phyloP scores from a whole-genome alignment of 2,888 invertebrate genomes.

The Philopedon plagiatum region DNA sequence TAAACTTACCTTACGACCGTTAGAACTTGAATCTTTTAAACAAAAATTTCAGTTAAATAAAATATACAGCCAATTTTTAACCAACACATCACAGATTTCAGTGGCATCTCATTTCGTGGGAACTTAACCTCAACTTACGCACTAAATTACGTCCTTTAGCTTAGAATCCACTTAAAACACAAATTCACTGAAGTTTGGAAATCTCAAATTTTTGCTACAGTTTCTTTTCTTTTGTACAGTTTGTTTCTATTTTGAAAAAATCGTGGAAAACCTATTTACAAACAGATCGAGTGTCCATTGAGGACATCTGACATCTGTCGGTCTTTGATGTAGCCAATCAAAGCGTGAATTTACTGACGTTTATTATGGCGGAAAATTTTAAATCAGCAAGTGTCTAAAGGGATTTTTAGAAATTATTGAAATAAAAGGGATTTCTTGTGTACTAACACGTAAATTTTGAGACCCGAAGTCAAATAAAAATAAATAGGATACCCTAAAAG shows the following conservation, averaged over 20 bases:
- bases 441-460: too few species aligned
- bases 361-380: conserved; percentile 57
- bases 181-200: not conserved
- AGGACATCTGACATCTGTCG: conserved; percentile 65
- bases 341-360: conserved; percentile 44
- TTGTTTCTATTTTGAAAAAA: conserved; percentile 64
- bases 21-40: not conserved
- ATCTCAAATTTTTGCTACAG: conserved; percentile 6
- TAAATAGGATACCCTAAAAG: too few species aligned
- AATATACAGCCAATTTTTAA: conserved; percentile 13
- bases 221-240: conserved; percentile 49
- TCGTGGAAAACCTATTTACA: conserved; percentile 71
- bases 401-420: too few species aligned
- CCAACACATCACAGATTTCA: conserved; percentile 47
- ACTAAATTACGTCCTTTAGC: conserved; percentile 2
- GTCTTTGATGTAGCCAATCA: conserved; percentile 58
- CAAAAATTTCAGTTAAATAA: not conserved
- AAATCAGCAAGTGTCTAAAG: conserved; percentile 49
- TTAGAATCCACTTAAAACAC: conserved; percentile 18
- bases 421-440: too few species aligned
- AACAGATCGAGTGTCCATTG: conserved; percentile 70
- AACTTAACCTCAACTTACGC: conserved; percentile 47
- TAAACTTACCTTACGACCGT: conserved; percentile 22
- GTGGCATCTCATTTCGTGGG: conserved; percentile 21
- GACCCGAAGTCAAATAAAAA: too few species aligned